phyloP scores from a whole-genome alignment of 2,888 invertebrate species.

The Euzophera pinguis region DNA sequence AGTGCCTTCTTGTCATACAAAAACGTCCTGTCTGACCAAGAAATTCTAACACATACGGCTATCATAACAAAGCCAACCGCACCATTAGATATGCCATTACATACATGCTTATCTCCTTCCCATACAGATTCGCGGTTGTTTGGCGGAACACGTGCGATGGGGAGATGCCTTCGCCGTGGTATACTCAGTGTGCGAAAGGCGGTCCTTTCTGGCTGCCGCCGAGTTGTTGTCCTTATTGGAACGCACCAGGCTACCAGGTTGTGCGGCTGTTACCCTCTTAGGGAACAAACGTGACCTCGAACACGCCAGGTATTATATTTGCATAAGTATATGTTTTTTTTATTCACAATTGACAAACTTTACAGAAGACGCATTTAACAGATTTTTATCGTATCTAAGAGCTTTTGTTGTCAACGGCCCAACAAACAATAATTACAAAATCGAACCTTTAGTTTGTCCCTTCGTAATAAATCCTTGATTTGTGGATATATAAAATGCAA shows the following conservation, averaged over 20 bases:
- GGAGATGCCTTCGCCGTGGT: slow-evolving; percentile 91
- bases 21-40: no score
- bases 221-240: slow-evolving; percentile 85
- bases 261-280: slow-evolving; percentile 86
- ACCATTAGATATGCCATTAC: no score
- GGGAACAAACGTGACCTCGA: slow-evolving; percentile 92
- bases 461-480: no score
- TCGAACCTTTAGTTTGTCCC: no score
- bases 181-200: slow-evolving; percentile 83
- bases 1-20: no score
- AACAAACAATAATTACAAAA: no score
- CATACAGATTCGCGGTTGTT: slow-evolving; percentile 83
- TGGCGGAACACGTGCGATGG: slow-evolving; percentile 89
- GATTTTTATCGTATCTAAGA: no score
- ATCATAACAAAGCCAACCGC: background rate
- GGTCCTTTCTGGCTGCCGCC: slow-evolving; percentile 82
- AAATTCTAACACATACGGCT: background rate
- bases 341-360: no score
- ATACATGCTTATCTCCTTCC: background rate
- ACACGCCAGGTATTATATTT: slow-evolving; percentile 82
- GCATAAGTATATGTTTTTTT: no score
- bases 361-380: no score
- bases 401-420: no score
- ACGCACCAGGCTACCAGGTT: slow-evolving; percentile 85
- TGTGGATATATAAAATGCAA: no score